These are phyloP conservation scores for Acipenser oxyrinchus DNA, from an alignment of 2,797 vertebrate species.

Conservation along the genomic window DNA sequence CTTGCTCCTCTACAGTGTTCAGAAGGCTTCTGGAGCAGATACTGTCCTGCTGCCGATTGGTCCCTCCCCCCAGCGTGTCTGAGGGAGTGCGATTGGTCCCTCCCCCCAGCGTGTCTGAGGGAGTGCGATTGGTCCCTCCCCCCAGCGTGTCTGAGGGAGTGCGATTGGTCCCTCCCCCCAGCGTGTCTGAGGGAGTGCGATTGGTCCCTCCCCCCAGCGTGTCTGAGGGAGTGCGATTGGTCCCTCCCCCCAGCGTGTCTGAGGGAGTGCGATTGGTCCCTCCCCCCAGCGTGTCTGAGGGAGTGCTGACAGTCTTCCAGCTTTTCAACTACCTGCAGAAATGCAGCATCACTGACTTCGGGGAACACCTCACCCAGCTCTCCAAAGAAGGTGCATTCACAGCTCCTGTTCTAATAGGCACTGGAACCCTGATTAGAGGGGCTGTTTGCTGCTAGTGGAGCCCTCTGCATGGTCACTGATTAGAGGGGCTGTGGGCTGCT, in stretches of 20 bases:
- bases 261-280: not conserved
- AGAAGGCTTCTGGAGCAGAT: constrained; percentile 72
- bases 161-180: constrained; percentile 1
- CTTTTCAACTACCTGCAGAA: constrained; percentile 73
- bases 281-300: no score
- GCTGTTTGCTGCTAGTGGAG: no score
- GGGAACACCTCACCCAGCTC: constrained; percentile 74
- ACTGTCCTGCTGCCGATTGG: constrained; percentile 50
- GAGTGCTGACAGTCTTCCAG: constrained; percentile 73
- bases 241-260: no score
- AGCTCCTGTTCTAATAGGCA: constrained; percentile 1
- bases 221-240: no score
- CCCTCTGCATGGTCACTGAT: no score
- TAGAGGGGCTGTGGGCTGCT: no score
- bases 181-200: constrained; percentile 31
- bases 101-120: no score
- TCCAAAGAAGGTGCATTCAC: constrained; percentile 76
- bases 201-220: no score
- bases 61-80: constrained; percentile 26
- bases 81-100: constrained; percentile 28
- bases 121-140: no score
- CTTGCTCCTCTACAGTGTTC: constrained; percentile 54
- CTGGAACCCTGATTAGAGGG: no score
- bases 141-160: no score
- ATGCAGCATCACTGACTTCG: constrained; percentile 65